These are phyloP conservation scores for Onthophagus taurus DNA, from an alignment of 1,140 invertebrate genomes.

Conservation along the genomic window DNA sequence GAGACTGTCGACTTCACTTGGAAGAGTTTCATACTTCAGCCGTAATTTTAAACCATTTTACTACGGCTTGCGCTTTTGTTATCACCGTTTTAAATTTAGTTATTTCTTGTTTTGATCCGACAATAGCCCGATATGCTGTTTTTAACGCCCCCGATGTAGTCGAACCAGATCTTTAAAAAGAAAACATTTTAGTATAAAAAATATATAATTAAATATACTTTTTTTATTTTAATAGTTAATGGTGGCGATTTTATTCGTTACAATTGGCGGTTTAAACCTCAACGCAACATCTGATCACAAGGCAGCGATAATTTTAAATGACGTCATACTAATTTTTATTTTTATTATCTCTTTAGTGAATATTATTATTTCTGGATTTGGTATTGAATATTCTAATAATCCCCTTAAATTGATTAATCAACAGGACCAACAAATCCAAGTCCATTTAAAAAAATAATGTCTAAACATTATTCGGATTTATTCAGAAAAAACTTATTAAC, in stretches of 20 bases:
- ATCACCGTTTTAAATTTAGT: slow-evolving; percentile 69
- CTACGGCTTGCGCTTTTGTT: slow-evolving; percentile 57
- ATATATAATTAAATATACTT: not conserved
- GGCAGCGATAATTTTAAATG: slow-evolving; percentile 64
- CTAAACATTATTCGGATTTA: not conserved
- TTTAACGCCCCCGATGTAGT: slow-evolving; percentile 33
- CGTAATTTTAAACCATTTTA: slow-evolving; percentile 59
- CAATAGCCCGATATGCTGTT: slow-evolving; percentile 43
- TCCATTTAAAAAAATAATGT: too few species aligned
- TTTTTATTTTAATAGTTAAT: slow-evolving; percentile 47
- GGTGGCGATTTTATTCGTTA: slow-evolving; percentile 67
- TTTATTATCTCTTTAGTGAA: slow-evolving; percentile 71
- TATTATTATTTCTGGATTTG: slow-evolving; percentile 71
- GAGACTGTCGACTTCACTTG: slow-evolving; percentile 64
- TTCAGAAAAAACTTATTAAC: too few species aligned
- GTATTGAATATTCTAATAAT: slow-evolving; percentile 63
- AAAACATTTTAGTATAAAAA: not conserved
- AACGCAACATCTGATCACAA: slow-evolving; percentile 60
- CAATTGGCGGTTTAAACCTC: slow-evolving; percentile 70
- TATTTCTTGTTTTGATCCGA: slow-evolving; percentile 68
- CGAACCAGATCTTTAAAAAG: not conserved
- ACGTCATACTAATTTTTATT: slow-evolving; percentile 66
- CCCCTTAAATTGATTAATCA: slow-evolving; percentile 38
- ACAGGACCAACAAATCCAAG: slow-evolving; percentile 1
- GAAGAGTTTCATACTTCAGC: slow-evolving; percentile 57